Percentiles rank a stretch among this genome's conserved stretches.
Evolutionary conservation across 2,113 vertebrate species (phyloP).

Genomic region (Aphyosemion australe): DNA sequence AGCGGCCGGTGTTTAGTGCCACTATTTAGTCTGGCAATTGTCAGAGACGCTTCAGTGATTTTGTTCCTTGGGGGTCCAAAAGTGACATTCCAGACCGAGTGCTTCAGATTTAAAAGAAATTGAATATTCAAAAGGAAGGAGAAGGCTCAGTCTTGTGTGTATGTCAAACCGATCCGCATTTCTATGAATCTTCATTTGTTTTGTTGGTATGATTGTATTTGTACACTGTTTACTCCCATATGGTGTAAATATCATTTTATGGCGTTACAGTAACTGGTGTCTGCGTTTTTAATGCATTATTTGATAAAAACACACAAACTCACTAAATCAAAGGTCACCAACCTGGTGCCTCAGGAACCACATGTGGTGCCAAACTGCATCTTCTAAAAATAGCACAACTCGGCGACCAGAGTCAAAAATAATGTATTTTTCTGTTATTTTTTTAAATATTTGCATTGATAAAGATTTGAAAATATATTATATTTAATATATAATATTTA

Average conservation of each 20-base stretch:
- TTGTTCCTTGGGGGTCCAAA: slow-evolving; percentile 42
- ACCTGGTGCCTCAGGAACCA: too few relatives aligned
- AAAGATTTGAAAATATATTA: too few relatives aligned
- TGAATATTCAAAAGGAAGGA: slow-evolving; percentile 59
- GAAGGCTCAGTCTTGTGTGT: slow-evolving; percentile 15
- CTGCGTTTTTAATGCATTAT: slow-evolving; percentile 5
- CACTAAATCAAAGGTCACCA: not conserved
- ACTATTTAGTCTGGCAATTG: slow-evolving; percentile 69
- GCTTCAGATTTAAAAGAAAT: slow-evolving; percentile 63
- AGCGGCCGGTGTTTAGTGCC: slow-evolving; percentile 61
- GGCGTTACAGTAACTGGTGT: not conserved
- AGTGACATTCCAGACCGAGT: slow-evolving; percentile 64
- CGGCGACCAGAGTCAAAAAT: too few relatives aligned
- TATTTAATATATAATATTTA: too few relatives aligned
- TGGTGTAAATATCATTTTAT: not conserved
- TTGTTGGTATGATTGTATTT: not conserved
- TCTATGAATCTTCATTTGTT: slow-evolving; percentile 9
- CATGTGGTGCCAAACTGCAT: too few relatives aligned
- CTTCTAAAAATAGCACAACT: too few relatives aligned
- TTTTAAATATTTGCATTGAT: too few relatives aligned
- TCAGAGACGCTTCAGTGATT: slow-evolving; percentile 62
- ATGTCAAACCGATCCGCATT: slow-evolving; percentile 24
- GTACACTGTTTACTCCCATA: not conserved
- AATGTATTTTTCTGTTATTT: too few relatives aligned
- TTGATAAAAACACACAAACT: not conserved